phyloP scores from a whole-genome alignment of 2,797 vertebrate species.

The Anolis apletophallus region DNA sequence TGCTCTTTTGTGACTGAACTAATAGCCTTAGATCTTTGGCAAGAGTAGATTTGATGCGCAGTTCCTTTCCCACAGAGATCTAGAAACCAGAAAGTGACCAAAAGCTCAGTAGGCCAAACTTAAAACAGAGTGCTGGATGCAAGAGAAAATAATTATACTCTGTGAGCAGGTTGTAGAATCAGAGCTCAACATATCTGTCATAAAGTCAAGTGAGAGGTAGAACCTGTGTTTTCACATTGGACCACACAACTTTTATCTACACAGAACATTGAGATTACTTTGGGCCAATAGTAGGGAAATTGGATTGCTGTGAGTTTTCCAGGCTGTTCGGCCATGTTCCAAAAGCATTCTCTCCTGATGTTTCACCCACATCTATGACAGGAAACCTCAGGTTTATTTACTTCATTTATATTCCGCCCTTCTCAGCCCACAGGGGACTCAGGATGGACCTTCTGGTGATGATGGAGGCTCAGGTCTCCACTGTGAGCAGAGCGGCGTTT shows the following conservation, averaged over 20 bases:
- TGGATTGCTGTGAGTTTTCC: too few species aligned
- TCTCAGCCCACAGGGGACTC: too few species aligned
- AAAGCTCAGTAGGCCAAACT: constrained; percentile 5
- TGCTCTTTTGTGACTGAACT: background rate
- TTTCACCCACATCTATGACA: too few species aligned
- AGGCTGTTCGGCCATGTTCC: too few species aligned
- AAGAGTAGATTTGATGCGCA: background rate
- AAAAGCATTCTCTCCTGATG: too few species aligned
- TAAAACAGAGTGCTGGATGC: constrained; percentile 41
- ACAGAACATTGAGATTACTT: background rate
- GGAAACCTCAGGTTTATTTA: too few species aligned
- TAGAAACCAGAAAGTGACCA: background rate
- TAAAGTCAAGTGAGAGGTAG: constrained; percentile 33
- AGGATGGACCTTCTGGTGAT: too few species aligned
- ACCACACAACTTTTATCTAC: background rate
- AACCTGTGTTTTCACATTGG: background rate
- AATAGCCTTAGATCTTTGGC: background rate
- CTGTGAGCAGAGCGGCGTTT: too few species aligned
- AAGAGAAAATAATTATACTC: constrained; percentile 30
- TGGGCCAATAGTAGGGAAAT: background rate
- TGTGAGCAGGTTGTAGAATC: background rate
- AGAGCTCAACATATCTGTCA: background rate
- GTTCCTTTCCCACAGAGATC: background rate
- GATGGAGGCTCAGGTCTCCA: too few species aligned
- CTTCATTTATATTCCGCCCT: too few species aligned